These are phyloP conservation scores for Genyomyrus donnyi DNA, from an alignment of 2,113 vertebrate genomes.

Conservation along the genomic window DNA sequence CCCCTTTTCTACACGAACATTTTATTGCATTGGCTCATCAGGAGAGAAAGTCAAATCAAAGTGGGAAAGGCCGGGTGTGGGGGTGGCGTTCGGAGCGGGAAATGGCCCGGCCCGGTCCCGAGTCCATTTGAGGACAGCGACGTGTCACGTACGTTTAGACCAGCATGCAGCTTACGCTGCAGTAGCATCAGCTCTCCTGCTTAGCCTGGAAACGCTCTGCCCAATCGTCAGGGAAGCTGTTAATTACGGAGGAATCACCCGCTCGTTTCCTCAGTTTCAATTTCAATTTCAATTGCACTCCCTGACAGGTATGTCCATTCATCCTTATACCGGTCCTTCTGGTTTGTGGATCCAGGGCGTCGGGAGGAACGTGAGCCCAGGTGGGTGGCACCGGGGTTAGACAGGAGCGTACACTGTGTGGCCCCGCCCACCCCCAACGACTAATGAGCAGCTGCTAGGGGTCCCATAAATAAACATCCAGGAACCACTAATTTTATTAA, in stretches of 20 bases:
- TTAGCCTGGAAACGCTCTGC: neutral
- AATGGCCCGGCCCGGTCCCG: neutral
- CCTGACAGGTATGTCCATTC: neutral
- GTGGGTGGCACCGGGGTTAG: neutral
- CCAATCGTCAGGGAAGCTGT: neutral
- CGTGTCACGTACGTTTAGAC: neutral
- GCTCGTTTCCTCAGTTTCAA: neutral
- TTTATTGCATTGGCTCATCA: conserved; percentile 38
- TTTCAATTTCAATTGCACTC: neutral
- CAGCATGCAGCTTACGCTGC: neutral
- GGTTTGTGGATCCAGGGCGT: neutral
- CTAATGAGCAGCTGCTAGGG: neutral
- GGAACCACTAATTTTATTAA: neutral
- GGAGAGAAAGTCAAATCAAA: conserved; percentile 14
- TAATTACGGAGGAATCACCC: neutral
- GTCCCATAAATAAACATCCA: neutral
- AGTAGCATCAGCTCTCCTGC: neutral
- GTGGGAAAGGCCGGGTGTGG: conserved; percentile 26
- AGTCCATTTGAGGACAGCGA: neutral
- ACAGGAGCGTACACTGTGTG: neutral
- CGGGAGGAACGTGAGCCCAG: neutral
- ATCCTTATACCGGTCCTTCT: neutral
- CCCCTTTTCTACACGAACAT: conserved; percentile 29
- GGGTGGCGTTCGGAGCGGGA: neutral
- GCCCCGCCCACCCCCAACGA: neutral